Evolutionary conservation across 1,140 invertebrate species (phyloP).

Genomic region (Saxidomus purpurata): DNA sequence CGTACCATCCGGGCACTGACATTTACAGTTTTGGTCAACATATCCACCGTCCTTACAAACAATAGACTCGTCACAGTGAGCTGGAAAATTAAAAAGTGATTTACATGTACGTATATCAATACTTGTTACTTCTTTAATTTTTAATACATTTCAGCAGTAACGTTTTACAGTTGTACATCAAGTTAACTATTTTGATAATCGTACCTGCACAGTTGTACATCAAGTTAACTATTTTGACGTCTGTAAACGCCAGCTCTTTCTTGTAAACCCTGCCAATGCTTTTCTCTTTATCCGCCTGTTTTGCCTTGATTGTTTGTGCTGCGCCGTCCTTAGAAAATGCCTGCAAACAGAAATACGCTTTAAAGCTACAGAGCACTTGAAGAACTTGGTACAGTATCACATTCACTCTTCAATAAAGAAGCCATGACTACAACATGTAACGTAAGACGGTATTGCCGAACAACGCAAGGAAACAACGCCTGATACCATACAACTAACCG

Average conservation of each 20-base stretch:
- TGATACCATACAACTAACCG: no score
- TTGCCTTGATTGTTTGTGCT: conserved; percentile 77
- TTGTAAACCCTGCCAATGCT: conserved; percentile 78
- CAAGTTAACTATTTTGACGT: conserved; percentile 75
- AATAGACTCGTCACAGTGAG: conserved; percentile 75
- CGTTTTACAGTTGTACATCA: conserved; percentile 75
- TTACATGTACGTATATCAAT: no score
- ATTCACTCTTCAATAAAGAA: no score
- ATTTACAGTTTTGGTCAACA: conserved; percentile 84
- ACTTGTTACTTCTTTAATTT: no score
- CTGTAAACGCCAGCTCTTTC: conserved; percentile 72
- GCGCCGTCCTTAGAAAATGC: conserved; percentile 79
- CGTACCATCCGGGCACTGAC: conserved; percentile 81
- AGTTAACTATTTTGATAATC: conserved; percentile 72
- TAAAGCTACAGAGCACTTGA: no score
- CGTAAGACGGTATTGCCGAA: no score
- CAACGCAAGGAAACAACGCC: no score
- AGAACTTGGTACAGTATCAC: no score
- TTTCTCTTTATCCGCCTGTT: conserved; percentile 71
- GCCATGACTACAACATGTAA: no score
- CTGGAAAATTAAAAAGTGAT: conserved; percentile 73
- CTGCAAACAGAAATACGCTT: conserved; percentile 57
- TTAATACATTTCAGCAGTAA: no score
- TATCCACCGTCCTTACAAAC: conserved; percentile 77
- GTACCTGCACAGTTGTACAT: conserved; percentile 75